Evolutionary conservation across 2,113 vertebrate species (phyloP).

Genomic region (Varanus salvator): DNA sequence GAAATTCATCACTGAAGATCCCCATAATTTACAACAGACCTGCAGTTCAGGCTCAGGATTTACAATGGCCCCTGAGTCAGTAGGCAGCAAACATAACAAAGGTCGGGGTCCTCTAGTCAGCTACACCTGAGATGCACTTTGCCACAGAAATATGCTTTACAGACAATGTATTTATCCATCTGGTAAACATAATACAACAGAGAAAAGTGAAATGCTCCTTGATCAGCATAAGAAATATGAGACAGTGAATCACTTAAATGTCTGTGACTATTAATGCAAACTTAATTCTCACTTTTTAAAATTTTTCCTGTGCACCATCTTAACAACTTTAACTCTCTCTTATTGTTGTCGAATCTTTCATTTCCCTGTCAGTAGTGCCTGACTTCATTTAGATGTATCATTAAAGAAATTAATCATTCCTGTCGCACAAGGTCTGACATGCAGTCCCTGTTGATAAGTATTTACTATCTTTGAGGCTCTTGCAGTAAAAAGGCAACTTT

Average conservation of each 20-base stretch:
- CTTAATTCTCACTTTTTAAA: conserved; percentile 23
- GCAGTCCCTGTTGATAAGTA: conserved; percentile 37
- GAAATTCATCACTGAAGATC: conserved; percentile 37
- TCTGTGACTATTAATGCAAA: conserved; percentile 5
- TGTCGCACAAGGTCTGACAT: conserved; percentile 40
- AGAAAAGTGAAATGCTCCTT: conserved; percentile 33
- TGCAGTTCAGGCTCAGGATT: background rate
- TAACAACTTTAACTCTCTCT: conserved; percentile 16
- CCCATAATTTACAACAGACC: background rate
- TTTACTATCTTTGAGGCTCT: conserved; percentile 31
- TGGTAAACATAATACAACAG: background rate
- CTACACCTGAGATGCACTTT: background rate
- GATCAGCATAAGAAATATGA: conserved; percentile 36
- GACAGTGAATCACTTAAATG: background rate
- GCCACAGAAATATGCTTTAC: background rate
- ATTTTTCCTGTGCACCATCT: conserved; percentile 23
- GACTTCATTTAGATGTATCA: conserved; percentile 33
- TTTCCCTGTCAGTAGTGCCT: conserved; percentile 37
- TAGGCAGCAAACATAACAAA: background rate
- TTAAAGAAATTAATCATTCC: conserved; percentile 55
- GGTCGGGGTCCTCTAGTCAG: background rate
- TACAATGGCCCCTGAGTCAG: too few relatives aligned
- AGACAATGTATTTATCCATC: background rate
- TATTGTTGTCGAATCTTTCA: conserved; percentile 30
- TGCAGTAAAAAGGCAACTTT: conserved; percentile 36